Conservation (phyloP, 64 coral and sea anemone species). For the Montipora foliosa region DNA sequence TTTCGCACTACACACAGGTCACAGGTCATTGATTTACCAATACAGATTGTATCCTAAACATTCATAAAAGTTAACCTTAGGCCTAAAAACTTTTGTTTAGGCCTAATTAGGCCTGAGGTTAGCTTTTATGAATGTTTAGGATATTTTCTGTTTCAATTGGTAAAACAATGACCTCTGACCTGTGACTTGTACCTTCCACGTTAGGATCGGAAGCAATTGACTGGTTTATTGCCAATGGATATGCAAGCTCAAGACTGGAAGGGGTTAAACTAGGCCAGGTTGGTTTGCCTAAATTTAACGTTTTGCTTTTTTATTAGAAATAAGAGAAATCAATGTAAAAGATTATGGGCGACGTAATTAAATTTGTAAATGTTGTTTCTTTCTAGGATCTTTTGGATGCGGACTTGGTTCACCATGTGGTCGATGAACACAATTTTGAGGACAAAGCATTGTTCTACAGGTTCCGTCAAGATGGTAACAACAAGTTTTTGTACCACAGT, state of each 20-base stretch:
- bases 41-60: no score
- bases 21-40: no score
- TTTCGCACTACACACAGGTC: no score
- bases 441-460: constrained; percentile 77
- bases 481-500: no score
- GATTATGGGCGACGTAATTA: not conserved
- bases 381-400: constrained; percentile 70
- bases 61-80: no score
- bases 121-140: no score
- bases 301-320: not conserved
- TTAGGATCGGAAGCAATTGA: constrained; percentile 90
- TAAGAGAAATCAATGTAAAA: no score
- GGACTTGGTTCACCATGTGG: constrained; percentile 84
- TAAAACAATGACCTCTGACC: not conserved
- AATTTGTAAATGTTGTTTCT: not conserved
- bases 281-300: not conserved
- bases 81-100: no score
- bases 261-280: constrained; percentile 85
- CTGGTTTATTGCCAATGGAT: constrained; percentile 84
- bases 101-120: no score
- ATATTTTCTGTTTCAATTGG: no score
- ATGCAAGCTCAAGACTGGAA: constrained; percentile 69
- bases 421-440: constrained; percentile 90
- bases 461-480: constrained; percentile 89
- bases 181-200: not conserved